Percentiles rank a stretch among this genome's conserved stretches.
These are phyloP conservation scores for Calosoma granatense DNA, from an alignment of 1,140 invertebrate genomes.

Conservation along the genomic window DNA sequence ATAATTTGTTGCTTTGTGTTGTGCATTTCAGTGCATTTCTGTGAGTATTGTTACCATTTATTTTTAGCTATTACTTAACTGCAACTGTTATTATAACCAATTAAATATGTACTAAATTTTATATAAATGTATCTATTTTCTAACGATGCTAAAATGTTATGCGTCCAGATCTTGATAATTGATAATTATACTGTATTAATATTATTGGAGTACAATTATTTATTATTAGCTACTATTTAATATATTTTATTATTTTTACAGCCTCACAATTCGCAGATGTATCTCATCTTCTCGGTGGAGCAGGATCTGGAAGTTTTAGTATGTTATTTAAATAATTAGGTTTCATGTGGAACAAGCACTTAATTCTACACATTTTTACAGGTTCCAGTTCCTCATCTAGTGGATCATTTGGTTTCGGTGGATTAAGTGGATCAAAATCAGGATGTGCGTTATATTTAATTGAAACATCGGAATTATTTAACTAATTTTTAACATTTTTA, in stretches of 20 bases:
- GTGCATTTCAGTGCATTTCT: not conserved
- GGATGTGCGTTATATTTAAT: not conserved
- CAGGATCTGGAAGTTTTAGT: not conserved
- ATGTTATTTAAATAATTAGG: no score
- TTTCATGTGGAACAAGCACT: no score
- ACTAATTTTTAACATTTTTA: slow-evolving; percentile 1
- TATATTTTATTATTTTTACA: no score
- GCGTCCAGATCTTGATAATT: no score
- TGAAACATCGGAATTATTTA: no score
- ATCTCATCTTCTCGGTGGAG: not conserved
- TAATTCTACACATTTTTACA: no score
- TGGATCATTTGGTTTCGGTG: not conserved
- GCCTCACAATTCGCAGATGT: not conserved
- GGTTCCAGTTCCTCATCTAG: not conserved
- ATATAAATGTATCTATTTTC: no score
- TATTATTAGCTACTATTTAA: no score
- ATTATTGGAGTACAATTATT: no score
- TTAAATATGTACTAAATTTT: no score
- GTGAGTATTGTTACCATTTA: not conserved
- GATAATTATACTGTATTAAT: no score
- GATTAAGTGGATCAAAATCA: slow-evolving; percentile 1
- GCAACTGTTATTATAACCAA: not conserved
- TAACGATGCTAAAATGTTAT: no score
- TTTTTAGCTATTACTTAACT: not conserved
- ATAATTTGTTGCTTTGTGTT: not conserved